phyloP scores from a whole-genome alignment of 2,113 vertebrate genomes.

The Heterotilapia buettikoferi region DNA sequence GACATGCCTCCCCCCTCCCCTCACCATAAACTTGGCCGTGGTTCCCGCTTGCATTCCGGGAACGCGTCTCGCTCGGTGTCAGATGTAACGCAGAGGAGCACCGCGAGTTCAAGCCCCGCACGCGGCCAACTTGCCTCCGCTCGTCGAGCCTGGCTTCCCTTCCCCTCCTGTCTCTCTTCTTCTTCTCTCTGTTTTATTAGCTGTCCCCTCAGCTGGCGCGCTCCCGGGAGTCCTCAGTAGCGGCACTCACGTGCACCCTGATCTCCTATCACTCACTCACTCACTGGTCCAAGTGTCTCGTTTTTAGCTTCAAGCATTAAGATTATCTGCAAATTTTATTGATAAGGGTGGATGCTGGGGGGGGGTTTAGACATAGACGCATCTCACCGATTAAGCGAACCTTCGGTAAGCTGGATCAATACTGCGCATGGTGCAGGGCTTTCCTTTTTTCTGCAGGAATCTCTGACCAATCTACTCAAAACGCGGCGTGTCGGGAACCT shows the following conservation, averaged over 20 bases:
- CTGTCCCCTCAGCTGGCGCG: background rate
- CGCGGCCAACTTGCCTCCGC: slow-evolving; percentile 31
- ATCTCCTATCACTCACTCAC: too few relatives aligned
- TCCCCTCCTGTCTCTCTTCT: background rate
- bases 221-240: slow-evolving; percentile 13
- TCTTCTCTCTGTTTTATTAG: background rate
- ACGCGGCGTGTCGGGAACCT: background rate
- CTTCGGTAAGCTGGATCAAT: background rate
- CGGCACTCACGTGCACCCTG: background rate
- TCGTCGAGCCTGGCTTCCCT: background rate
- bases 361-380: background rate
- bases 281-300: background rate
- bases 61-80: slow-evolving; percentile 53
- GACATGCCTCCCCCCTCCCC: background rate
- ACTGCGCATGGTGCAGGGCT: background rate
- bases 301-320: background rate
- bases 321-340: background rate
- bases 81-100: slow-evolving; percentile 52
- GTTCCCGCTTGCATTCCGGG: slow-evolving; percentile 52
- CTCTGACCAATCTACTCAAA: background rate
- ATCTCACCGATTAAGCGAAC: background rate
- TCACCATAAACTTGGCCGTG: slow-evolving; percentile 46
- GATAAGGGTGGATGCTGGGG: background rate
- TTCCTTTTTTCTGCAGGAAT: background rate
- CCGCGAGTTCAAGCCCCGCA: slow-evolving; percentile 49